A percentile compares a stretch with the other conserved stretches of the same genome.
These are phyloP conservation scores for Prionace glauca DNA, from an alignment of 2,797 vertebrate genomes.

Conservation along the genomic window DNA sequence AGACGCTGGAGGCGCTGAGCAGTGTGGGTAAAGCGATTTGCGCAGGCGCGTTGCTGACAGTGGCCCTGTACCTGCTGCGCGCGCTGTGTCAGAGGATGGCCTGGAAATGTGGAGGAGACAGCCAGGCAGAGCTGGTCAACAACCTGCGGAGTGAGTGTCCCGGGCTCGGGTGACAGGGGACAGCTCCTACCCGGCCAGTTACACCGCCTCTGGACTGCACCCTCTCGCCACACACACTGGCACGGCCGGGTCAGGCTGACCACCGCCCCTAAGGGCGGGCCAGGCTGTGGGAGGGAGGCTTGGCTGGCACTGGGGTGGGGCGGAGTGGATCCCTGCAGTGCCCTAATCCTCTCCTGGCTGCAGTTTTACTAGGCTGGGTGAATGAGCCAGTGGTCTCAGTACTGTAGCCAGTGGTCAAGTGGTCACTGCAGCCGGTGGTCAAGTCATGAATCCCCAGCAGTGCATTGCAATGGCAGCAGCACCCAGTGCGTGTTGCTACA, in stretches of 20 bases:
- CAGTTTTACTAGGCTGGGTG: no score
- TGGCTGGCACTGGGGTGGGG: no score
- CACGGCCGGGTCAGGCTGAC: background rate
- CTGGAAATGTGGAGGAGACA: slow-evolving; percentile 96
- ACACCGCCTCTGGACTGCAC: no score
- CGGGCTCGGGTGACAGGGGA: background rate
- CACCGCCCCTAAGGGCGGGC: no score
- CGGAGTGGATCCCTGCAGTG: no score
- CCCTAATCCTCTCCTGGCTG: no score
- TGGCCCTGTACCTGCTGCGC: slow-evolving; percentile 86
- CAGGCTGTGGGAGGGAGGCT: background rate
- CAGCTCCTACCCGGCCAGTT: no score
- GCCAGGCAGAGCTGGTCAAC: slow-evolving; percentile 94
- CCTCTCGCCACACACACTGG: no score
- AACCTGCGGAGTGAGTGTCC: slow-evolving; percentile 92
- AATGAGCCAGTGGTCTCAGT: no score
- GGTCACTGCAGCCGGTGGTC: background rate
- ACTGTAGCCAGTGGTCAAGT: no score
- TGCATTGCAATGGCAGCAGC: background rate
- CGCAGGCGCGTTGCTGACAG: slow-evolving; percentile 93
- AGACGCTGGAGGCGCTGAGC: slow-evolving; percentile 70
- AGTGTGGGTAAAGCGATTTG: slow-evolving; percentile 79
- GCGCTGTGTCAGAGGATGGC: slow-evolving; percentile 89
- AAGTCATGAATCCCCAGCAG: background rate
- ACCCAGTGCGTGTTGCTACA: no score